These are phyloP conservation scores for Sebastes trivittatus DNA, from an alignment of 2,797 vertebrate genomes.

Conservation along the genomic window DNA sequence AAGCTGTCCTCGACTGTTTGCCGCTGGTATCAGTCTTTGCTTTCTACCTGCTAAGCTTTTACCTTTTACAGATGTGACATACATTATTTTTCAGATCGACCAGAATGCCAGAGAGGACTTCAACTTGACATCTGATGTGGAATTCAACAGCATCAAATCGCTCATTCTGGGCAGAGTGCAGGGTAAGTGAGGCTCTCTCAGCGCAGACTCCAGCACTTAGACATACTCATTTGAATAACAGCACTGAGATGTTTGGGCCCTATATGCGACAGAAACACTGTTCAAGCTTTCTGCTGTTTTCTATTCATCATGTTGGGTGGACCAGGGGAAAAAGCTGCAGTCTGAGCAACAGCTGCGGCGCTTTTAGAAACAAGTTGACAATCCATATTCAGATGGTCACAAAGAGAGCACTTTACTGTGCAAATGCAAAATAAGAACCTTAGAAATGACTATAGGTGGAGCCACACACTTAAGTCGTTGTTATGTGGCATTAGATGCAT, in stretches of 20 bases:
- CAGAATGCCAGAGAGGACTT: constrained; percentile 86
- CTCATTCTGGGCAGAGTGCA: constrained; percentile 88
- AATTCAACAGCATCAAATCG: constrained; percentile 90
- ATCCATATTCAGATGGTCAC: constrained; percentile 33
- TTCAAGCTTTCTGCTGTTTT: constrained; percentile 18
- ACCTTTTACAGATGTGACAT: background rate
- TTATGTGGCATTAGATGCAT: constrained; percentile 12
- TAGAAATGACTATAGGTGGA: constrained; percentile 1
- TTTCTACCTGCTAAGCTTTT: background rate
- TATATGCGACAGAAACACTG: constrained; percentile 3
- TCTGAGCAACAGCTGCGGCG: constrained; percentile 16
- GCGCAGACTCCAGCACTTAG: constrained; percentile 3
- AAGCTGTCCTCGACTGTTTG: background rate
- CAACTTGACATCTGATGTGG: constrained; percentile 86
- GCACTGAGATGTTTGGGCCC: constrained; percentile 25
- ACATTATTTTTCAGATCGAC: constrained; percentile 85
- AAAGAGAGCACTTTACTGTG: constrained; percentile 22
- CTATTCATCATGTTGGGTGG: constrained; percentile 7
- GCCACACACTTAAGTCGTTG: constrained; percentile 13
- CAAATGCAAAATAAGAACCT: constrained; percentile 8
- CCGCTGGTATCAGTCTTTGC: background rate
- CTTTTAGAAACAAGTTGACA: constrained; percentile 20
- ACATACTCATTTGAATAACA: constrained; percentile 41
- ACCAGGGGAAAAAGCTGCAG: background rate
- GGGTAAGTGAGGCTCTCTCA: constrained; percentile 82